phyloP scores from a whole-genome alignment of 2,888 invertebrate genomes.

The Chymomyza procnemis region DNA sequence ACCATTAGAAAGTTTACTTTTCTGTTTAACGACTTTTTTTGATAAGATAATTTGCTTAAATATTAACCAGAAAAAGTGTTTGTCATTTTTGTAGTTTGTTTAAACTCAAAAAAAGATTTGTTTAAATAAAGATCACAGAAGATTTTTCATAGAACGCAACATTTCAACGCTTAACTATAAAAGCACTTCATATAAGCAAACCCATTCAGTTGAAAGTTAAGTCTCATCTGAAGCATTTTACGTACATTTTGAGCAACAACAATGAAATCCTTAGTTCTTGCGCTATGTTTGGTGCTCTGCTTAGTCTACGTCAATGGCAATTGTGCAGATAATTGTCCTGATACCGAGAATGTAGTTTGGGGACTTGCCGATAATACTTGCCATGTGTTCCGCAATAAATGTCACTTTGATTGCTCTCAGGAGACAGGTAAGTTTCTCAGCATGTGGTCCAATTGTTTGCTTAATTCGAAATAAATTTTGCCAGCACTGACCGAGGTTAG shows the following conservation, averaged over 20 bases:
- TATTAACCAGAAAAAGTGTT: too few species aligned
- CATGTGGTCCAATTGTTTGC: too few species aligned
- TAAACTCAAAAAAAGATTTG: background rate
- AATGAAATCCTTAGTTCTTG: constrained; percentile 14
- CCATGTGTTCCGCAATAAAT: constrained; percentile 50
- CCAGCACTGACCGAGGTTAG: constrained; percentile 39
- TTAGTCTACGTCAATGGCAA: constrained; percentile 24
- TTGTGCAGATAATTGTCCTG: constrained; percentile 42
- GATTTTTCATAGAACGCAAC: too few species aligned
- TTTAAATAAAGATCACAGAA: background rate
- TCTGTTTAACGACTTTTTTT: too few species aligned
- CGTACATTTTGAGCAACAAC: constrained; percentile 34
- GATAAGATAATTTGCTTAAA: too few species aligned
- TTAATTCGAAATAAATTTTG: background rate
- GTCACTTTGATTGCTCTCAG: constrained; percentile 47
- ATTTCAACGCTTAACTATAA: background rate
- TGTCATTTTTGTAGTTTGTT: too few species aligned
- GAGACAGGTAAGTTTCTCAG: constrained; percentile 26
- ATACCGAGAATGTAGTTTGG: constrained; percentile 56
- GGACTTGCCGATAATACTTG: constrained; percentile 40
- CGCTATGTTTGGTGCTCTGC: constrained; percentile 31
- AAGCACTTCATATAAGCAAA: background rate
- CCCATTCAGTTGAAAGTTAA: background rate
- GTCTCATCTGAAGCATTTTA: background rate
- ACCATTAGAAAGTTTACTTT: too few species aligned